A percentile compares a stretch with the other conserved stretches of the same genome.
These are phyloP conservation scores for Apamea epomidion DNA, from an alignment of 2,888 invertebrate genomes.

Conservation along the genomic window DNA sequence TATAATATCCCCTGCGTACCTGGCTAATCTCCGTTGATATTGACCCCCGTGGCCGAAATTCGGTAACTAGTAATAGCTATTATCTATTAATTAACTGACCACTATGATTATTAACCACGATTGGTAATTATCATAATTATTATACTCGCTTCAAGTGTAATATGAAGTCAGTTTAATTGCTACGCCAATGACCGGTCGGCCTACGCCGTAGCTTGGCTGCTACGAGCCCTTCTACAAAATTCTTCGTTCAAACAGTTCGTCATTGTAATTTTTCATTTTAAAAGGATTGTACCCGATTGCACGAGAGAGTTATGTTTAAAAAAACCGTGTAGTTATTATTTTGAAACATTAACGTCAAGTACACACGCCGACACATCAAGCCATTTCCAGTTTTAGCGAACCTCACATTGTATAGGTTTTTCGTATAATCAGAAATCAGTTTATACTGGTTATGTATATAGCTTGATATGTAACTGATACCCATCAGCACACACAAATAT, in stretches of 20 bases:
- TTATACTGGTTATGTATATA: too few relatives aligned
- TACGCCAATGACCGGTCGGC: conserved; percentile 16
- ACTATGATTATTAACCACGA: neutral
- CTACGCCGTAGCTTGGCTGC: conserved; percentile 45
- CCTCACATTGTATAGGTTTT: too few relatives aligned
- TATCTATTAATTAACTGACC: neutral
- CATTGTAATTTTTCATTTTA: neutral
- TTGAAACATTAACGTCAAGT: neutral
- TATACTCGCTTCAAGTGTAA: neutral
- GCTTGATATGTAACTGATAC: too few relatives aligned
- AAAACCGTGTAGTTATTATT: neutral
- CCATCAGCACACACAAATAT: too few relatives aligned
- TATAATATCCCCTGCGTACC: neutral
- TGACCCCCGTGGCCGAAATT: neutral
- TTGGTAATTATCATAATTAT: neutral
- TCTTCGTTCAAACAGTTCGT: neutral
- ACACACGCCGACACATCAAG: too few relatives aligned
- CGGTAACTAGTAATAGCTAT: neutral
- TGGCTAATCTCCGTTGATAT: neutral
- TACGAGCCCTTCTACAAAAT: conserved; percentile 33
- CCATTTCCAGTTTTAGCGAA: too few relatives aligned
- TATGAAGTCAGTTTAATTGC: conserved; percentile 4
- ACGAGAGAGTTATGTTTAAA: neutral
- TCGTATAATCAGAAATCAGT: too few relatives aligned
- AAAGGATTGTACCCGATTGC: neutral